These are phyloP conservation scores for Leucopsar rothschildi DNA, from an alignment of 2,113 vertebrate species.

Conservation along the genomic window DNA sequence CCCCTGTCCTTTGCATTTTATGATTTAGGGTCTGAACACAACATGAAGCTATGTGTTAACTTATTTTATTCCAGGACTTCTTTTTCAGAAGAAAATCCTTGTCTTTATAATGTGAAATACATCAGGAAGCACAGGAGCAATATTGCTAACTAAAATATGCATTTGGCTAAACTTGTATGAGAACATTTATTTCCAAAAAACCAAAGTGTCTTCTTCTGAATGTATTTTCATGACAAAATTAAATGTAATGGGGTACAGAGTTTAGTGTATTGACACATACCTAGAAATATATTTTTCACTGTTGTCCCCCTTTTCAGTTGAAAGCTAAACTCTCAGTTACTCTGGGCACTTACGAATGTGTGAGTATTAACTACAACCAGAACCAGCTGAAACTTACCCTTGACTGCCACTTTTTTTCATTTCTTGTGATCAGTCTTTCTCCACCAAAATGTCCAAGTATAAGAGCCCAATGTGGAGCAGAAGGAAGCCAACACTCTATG, in stretches of 20 bases:
- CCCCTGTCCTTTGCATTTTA: background rate
- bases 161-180: background rate
- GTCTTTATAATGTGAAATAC: background rate
- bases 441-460: background rate
- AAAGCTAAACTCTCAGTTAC: background rate
- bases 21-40: background rate
- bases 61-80: background rate
- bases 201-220: background rate
- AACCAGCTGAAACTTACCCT: background rate
- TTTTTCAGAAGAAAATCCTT: background rate
- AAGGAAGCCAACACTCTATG: background rate
- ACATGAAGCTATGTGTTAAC: background rate
- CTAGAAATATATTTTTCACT: background rate
- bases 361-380: background rate
- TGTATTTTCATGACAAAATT: background rate
- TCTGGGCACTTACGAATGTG: background rate
- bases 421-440: background rate
- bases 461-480: background rate
- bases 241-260: rapidly evolving
- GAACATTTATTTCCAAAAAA: background rate
- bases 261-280: background rate
- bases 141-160: background rate
- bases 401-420: background rate
- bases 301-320: background rate
- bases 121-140: background rate